These are phyloP conservation scores for Acrobasis consociella DNA, from an alignment of 2,888 invertebrate genomes.

Conservation along the genomic window DNA sequence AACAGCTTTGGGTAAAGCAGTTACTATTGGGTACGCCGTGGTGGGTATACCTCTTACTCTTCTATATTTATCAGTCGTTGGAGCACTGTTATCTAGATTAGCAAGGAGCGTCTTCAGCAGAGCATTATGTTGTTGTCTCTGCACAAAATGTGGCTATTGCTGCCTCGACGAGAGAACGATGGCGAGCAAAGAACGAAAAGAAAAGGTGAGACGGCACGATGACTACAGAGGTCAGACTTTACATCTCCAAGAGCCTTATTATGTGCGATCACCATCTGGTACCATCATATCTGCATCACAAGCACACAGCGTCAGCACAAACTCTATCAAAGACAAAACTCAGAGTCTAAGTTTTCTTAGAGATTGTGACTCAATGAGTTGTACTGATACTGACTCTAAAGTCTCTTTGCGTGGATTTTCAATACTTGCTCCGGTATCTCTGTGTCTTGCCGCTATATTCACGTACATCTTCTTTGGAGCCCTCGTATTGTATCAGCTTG, in stretches of 20 bases:
- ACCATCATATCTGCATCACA: conserved; percentile 80
- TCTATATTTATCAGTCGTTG: conserved; percentile 93
- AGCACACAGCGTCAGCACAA: conserved; percentile 70
- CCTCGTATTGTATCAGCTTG: conserved; percentile 92
- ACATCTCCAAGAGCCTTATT: conserved; percentile 87
- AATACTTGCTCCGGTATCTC: conserved; percentile 93
- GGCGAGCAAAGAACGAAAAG: conserved; percentile 90
- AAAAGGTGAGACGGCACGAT: conserved; percentile 89
- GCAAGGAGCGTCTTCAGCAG: conserved; percentile 92
- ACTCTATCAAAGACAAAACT: conserved; percentile 72
- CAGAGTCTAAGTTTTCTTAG: conserved; percentile 71
- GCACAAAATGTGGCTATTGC: conserved; percentile 94
- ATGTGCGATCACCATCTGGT: conserved; percentile 82
- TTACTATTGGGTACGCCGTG: conserved; percentile 94
- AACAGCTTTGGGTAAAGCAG: conserved; percentile 94
- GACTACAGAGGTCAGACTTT: conserved; percentile 84
- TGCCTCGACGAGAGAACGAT: conserved; percentile 93
- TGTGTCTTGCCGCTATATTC: conserved; percentile 94
- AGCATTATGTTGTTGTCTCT: conserved; percentile 92
- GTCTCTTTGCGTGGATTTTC: conserved; percentile 87
- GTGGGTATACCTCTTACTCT: conserved; percentile 94
- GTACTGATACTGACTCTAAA: conserved; percentile 86
- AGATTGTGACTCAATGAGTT: conserved; percentile 82
- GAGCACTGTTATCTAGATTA: conserved; percentile 91
- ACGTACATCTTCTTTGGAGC: conserved; percentile 96